Conservation (phyloP, 2,888 invertebrate species). For the Aspidapion aeneum region DNA sequence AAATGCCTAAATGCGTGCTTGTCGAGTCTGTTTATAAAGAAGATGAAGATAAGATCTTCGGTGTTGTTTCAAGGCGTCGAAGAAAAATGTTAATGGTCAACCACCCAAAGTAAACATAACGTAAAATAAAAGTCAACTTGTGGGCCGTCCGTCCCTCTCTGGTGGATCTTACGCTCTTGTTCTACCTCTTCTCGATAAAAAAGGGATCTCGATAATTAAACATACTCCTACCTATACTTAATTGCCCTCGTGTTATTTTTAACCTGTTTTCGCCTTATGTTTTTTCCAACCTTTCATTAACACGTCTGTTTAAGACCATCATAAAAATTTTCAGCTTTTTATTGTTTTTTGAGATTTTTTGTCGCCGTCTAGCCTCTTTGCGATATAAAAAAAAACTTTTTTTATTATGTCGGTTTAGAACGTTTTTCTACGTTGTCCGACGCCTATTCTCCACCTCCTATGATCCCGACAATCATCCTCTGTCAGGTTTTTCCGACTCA, state of each 20-base stretch:
- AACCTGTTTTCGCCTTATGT: neutral
- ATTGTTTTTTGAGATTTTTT: neutral
- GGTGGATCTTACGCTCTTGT: neutral
- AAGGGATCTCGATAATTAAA: constrained; percentile 2
- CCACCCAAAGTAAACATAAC: constrained; percentile 4
- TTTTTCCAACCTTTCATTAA: neutral
- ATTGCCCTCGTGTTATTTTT: neutral
- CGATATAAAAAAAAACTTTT: too few relatives aligned
- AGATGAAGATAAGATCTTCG: neutral
- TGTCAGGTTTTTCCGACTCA: too few relatives aligned
- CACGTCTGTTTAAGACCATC: neutral
- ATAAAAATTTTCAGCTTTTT: neutral
- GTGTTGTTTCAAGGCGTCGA: neutral
- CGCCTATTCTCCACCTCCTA: too few relatives aligned
- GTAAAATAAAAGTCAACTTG: neutral
- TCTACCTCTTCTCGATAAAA: neutral
- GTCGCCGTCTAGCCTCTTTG: neutral
- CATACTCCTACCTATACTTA: constrained; percentile 1
- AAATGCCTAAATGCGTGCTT: neutral
- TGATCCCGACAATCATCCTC: too few relatives aligned
- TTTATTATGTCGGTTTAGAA: too few relatives aligned
- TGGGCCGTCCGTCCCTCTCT: neutral
- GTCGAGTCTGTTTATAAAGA: neutral
- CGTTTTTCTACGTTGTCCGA: too few relatives aligned
- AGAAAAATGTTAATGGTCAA: constrained; percentile 1